Base-by-base conservation (phyloP, 2,797 vertebrate species). In the Florisuga fusca region DNA sequence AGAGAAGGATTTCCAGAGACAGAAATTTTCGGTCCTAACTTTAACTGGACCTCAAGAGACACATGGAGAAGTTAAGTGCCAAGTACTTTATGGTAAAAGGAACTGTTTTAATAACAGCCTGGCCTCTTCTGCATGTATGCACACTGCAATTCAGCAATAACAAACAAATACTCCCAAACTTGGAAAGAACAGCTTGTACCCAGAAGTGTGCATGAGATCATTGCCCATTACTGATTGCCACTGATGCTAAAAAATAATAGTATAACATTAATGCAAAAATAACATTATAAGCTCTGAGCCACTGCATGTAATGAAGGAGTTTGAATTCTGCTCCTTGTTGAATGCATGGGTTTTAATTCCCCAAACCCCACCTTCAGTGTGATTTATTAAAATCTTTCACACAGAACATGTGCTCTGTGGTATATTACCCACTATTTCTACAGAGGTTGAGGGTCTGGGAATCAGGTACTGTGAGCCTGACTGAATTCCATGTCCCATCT, bases 161-260 rank as follows among this genome's bases (percentile, higher is more conserved):
- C 80, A 84, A 86, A 71, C 22, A 90, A 93, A 87, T 79, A 48
- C n/a, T 94, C 72, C 61, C n/a, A 54, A 67, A 63, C 53, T 77
- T 67, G 50, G 75, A 83, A 90, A 82, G 93, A 94, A 96, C 86
- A 83, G 50, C 62, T 34, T 93, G 93, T 95, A 90, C 89, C 54
- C 89, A 87, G 72, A 23, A 90, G 74, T 2, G 3, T 61, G 72
- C 72, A 68, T 85, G 93, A 95, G 89, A 84, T 94, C 94, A 89
- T 17, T 77, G 55, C 45, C 89, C 84, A 54, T 90, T 90, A 46
- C 58, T 67, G 86, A 94, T 74, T 71, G 61, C 45, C 41, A 77
- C 7, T 68, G 68, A 83, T 85, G 81, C 94, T 90, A 96, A 96
- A 96, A 90, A 94, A 94, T 83, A 94, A 51, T 43, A 80, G 45